Evolutionary conservation across 2,888 invertebrate species (phyloP).

Genomic region (Baronia brevicornis): DNA sequence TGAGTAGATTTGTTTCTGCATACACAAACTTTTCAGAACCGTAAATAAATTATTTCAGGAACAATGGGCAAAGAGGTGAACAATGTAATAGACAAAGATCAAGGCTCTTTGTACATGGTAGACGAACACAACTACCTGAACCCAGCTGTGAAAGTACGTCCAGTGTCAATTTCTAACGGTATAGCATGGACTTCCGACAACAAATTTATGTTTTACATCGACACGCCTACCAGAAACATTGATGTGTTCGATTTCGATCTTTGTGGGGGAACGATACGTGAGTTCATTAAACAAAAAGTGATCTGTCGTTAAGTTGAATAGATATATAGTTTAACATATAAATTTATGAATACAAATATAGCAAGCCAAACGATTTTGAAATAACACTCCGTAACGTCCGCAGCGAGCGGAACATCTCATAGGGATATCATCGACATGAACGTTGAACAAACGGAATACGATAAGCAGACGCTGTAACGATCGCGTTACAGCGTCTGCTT

Average conservation of each 20-base stretch:
- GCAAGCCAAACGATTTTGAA: no score
- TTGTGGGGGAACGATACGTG: conserved; percentile 75
- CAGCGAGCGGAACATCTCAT: no score
- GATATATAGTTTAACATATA: no score
- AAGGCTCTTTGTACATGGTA: conserved; percentile 77
- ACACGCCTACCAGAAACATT: conserved; percentile 79
- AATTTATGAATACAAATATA: no score
- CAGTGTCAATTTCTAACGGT: conserved; percentile 85
- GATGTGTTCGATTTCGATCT: conserved; percentile 82
- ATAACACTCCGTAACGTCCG: no score
- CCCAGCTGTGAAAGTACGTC: conserved; percentile 47
- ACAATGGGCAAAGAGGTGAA: conserved; percentile 78
- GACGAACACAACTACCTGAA: conserved; percentile 47
- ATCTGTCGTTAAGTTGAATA: no score
- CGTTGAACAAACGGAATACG: no score
- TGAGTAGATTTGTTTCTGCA: no score
- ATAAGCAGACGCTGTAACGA: no score
- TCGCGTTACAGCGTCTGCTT: no score
- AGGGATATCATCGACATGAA: no score
- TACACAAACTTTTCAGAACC: no score
- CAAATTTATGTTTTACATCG: conserved; percentile 85
- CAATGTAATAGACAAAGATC: conserved; percentile 57
- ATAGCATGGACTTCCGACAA: conserved; percentile 83
- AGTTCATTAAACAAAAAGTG: conserved; percentile 29
- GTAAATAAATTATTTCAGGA: conserved; percentile 53